These are phyloP conservation scores for Thripadectes ignobilis DNA, from an alignment of 2,797 vertebrate species.

Conservation along the genomic window DNA sequence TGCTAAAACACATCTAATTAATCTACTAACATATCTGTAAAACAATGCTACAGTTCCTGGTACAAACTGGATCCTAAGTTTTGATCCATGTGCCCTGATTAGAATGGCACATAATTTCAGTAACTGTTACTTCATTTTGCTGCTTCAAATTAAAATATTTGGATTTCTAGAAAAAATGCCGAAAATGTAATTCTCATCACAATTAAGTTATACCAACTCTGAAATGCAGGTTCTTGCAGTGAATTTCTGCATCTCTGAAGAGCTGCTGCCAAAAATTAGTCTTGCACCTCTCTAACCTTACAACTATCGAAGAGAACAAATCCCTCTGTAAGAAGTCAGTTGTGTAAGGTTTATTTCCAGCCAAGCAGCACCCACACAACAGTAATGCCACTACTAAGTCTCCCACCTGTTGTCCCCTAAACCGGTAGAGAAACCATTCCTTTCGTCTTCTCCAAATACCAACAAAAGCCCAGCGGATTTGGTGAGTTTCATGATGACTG, in stretches of 20 bases:
- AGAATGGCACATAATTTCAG: neutral
- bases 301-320: neutral
- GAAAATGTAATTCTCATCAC: neutral
- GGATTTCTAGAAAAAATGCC: neutral
- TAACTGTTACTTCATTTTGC: neutral
- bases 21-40: neutral
- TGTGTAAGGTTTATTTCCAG: neutral
- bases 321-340: neutral
- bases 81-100: neutral
- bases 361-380: accelerated
- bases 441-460: neutral
- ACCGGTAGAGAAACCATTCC: neutral
- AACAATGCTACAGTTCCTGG: neutral
- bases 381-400: neutral
- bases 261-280: neutral
- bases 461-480: neutral
- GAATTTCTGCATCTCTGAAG: neutral
- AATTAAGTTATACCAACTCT: neutral
- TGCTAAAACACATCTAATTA: neutral
- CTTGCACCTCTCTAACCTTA: neutral
- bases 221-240: neutral
- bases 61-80: neutral
- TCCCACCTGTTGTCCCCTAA: neutral
- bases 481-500: neutral
- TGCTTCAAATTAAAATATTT: neutral